A percentile compares a stretch with the other conserved stretches of the same genome.
phyloP scores from a whole-genome alignment of 2,113 vertebrate genomes.

The Ahaetulla prasina region DNA sequence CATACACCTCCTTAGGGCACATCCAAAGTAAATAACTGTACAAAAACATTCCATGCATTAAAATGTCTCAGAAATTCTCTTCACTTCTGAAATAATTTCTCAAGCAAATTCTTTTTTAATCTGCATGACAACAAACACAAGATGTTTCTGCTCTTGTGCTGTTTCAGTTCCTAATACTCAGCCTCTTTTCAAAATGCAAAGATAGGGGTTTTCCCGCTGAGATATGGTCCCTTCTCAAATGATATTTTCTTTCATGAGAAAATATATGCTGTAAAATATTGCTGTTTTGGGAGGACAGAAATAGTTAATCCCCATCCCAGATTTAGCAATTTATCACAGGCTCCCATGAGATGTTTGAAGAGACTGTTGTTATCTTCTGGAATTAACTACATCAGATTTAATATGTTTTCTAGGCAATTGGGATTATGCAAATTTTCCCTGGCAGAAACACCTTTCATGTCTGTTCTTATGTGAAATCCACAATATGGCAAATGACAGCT shows the following conservation, averaged over 20 bases:
- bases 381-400: slow-evolving; percentile 15
- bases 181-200: background rate
- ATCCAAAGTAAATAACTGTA: background rate
- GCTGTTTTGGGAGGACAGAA: background rate
- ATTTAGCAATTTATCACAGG: background rate
- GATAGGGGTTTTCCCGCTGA: background rate
- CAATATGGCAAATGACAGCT: background rate
- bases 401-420: background rate
- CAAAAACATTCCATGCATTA: background rate
- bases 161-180: background rate
- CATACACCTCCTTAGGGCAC: background rate
- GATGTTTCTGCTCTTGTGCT: background rate
- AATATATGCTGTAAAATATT: background rate
- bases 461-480: background rate
- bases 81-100: background rate
- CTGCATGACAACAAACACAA: background rate
- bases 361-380: slow-evolving; percentile 3
- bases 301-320: background rate
- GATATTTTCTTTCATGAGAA: background rate
- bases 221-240: background rate
- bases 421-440: background rate
- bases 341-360: background rate
- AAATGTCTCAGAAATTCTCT: background rate
- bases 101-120: background rate
- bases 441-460: background rate